Conservation (phyloP, 30 jellyfish, hydroid and myxozoan genomes). For the Aurelia aurita complex sp. Pacific region DNA sequence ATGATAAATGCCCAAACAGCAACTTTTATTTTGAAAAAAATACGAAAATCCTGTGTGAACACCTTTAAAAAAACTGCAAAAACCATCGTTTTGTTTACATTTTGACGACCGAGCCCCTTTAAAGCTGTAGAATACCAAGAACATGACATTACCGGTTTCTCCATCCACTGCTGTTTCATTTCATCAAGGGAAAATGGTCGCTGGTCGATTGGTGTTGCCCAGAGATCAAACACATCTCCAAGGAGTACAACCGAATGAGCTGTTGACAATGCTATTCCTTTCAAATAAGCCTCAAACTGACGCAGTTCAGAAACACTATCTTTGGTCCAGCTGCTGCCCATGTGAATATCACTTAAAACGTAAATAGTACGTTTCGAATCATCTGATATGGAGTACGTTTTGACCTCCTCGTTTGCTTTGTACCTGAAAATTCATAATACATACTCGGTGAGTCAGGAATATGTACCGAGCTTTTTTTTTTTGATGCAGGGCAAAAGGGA, state of each 20-base stretch:
- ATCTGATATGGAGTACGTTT: neutral
- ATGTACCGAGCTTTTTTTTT: too few species aligned
- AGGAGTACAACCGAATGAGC: conserved; percentile 40
- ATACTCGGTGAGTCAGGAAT: too few species aligned
- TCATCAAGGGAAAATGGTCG: conserved; percentile 35
- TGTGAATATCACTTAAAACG: conserved; percentile 49
- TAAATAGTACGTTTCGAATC: conserved; percentile 23
- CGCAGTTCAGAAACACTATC: conserved; percentile 24
- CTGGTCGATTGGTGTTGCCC: conserved; percentile 54
- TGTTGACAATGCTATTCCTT: conserved; percentile 26
- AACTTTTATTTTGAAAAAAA: too few species aligned
- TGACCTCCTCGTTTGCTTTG: too few species aligned
- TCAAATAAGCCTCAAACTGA: conserved; percentile 17
- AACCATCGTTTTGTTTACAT: too few species aligned
- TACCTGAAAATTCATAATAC: too few species aligned
- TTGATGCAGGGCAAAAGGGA: too few species aligned
- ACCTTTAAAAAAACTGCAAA: too few species aligned
- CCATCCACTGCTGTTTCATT: conserved; percentile 16
- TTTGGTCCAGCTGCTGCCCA: conserved; percentile 56
- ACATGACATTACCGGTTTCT: conserved; percentile 18
- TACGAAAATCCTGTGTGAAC: too few species aligned
- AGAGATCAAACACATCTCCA: conserved; percentile 64
- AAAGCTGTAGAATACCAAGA: too few species aligned
- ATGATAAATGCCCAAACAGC: too few species aligned
- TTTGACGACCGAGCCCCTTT: too few species aligned